phyloP scores from a whole-genome alignment of 2,888 invertebrate species.

The Zhuqinia jingwanae region DNA sequence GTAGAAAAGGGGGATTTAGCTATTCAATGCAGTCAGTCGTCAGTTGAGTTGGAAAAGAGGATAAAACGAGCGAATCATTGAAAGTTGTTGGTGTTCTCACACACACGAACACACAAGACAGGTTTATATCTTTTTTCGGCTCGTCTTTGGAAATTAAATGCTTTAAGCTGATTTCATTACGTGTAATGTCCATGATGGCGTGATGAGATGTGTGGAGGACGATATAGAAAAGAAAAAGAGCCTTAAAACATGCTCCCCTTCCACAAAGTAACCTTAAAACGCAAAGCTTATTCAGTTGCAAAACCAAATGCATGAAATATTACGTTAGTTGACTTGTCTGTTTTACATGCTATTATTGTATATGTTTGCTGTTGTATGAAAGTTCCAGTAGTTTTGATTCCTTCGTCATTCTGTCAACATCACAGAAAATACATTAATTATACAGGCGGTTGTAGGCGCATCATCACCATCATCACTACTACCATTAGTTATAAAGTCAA shows the following conservation, averaged over 20 bases:
- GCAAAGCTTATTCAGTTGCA: neutral
- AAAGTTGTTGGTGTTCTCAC: neutral
- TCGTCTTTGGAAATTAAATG: slow-evolving; percentile 45
- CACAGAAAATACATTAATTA: slow-evolving; percentile 39
- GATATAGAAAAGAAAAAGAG: neutral
- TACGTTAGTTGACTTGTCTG: slow-evolving; percentile 5
- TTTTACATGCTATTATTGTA: neutral
- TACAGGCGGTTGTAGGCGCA: neutral
- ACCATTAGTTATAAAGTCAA: neutral
- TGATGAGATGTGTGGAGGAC: slow-evolving; percentile 17
- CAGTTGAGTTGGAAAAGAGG: neutral
- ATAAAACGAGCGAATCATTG: slow-evolving; percentile 41
- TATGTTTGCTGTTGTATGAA: neutral
- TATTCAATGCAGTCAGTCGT: neutral
- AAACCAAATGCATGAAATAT: neutral
- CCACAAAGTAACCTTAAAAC: too few relatives aligned
- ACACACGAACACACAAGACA: neutral
- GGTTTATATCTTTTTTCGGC: slow-evolving; percentile 15
- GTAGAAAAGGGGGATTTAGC: slow-evolving; percentile 10
- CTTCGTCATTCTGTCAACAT: slow-evolving; percentile 43
- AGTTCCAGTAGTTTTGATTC: slow-evolving; percentile 4
- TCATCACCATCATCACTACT: neutral
- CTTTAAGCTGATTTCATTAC: slow-evolving; percentile 55
- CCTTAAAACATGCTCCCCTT: neutral
- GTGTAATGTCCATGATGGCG: slow-evolving; percentile 37